Conservation (phyloP, 2,113 vertebrate species). For the Cardinalis cardinalis region DNA sequence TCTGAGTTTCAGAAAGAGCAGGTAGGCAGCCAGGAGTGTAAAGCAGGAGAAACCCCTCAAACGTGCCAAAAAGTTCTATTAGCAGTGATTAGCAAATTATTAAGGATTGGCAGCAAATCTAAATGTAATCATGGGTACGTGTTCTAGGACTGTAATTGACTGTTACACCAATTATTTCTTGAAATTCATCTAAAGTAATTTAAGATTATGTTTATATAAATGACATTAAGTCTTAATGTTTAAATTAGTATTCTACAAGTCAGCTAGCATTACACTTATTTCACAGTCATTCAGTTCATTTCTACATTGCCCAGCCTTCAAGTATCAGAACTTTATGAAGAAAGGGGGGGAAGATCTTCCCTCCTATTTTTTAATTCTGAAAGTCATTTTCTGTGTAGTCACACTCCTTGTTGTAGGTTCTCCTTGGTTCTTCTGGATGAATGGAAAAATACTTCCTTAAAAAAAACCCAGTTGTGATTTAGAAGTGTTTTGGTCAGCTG, state of each 20-base stretch:
- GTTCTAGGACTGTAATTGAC: not conserved
- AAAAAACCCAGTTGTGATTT: rapidly evolving
- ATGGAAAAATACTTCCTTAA: not conserved
- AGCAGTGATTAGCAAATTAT: not conserved
- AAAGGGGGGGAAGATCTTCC: rapidly evolving
- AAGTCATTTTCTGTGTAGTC: not conserved
- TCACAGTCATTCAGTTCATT: not conserved
- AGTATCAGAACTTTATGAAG: not conserved
- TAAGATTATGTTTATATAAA: not conserved
- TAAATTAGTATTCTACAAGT: not conserved
- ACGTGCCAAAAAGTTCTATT: not conserved
- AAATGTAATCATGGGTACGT: rapidly evolving
- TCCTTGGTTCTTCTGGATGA: not conserved
- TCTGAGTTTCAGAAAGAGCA: not conserved
- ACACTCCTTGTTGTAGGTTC: not conserved
- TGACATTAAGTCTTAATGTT: not conserved
- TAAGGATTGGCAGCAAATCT: not conserved
- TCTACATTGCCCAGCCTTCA: not conserved
- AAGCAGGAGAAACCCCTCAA: not conserved
- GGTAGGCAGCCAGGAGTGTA: not conserved
- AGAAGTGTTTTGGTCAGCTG: not conserved
- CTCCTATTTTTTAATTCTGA: not conserved
- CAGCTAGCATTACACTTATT: not conserved
- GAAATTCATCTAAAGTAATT: not conserved
- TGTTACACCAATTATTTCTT: not conserved